Conservation (phyloP, 2,888 invertebrate genomes). For the Glyphotaelius pellucidus region DNA sequence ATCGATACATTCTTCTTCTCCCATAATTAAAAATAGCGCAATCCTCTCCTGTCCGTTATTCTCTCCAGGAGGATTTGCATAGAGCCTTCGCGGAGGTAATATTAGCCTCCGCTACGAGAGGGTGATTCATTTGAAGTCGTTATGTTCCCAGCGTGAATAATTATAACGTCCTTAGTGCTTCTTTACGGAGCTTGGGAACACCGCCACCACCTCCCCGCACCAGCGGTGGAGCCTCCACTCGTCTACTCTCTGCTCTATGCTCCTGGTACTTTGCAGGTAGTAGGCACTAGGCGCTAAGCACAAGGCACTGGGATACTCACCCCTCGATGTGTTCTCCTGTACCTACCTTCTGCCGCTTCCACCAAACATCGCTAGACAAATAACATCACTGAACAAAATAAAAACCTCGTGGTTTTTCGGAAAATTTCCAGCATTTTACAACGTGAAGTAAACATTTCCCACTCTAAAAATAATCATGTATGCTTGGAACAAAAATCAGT, state of each 20-base stretch:
- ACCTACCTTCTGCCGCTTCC: neutral
- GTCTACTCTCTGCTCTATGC: neutral
- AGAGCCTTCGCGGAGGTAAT: constrained; percentile 59
- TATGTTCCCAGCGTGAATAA: constrained; percentile 64
- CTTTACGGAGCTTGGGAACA: constrained; percentile 60
- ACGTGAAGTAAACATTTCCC: neutral
- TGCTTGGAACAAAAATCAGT: neutral
- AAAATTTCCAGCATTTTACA: neutral
- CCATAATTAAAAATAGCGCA: constrained; percentile 41
- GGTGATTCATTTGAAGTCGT: constrained; percentile 65
- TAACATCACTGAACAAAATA: constrained; percentile 13
- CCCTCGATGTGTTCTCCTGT: constrained; percentile 25
- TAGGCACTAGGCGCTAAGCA: neutral
- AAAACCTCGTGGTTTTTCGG: constrained; percentile 13
- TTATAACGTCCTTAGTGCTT: constrained; percentile 65
- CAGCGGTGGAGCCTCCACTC: neutral
- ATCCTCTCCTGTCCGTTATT: constrained; percentile 46
- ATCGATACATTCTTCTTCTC: constrained; percentile 45
- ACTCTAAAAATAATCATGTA: neutral
- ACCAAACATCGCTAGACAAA: neutral
- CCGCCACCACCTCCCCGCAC: constrained; percentile 27
- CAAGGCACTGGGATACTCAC: neutral
- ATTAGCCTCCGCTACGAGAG: constrained; percentile 58
- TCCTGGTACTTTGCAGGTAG: neutral
- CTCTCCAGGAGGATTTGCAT: constrained; percentile 60